A percentile compares a stretch with the other conserved stretches of the same genome.
Evolutionary conservation across 2,888 invertebrate species (phyloP).

Genomic region (Lissonota sp.): DNA sequence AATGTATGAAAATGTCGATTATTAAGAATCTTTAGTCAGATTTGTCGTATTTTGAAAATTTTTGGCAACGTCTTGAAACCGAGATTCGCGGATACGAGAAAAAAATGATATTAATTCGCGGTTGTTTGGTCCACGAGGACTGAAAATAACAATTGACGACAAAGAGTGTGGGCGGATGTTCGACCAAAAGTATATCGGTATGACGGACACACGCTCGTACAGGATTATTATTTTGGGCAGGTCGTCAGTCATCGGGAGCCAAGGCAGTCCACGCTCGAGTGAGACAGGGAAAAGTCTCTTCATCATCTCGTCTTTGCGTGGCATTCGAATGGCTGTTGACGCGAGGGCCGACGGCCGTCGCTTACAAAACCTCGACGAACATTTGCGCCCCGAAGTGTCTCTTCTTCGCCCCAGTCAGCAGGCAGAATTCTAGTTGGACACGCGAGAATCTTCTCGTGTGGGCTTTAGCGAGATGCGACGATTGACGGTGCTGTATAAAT

Average conservation of each 20-base stretch:
- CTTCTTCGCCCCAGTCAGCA: constrained; percentile 17
- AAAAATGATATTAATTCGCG: constrained; percentile 12
- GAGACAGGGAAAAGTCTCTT: constrained; percentile 40
- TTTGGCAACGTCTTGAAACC: background rate
- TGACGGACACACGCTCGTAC: constrained; percentile 59
- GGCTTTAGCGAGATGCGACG: constrained; percentile 46
- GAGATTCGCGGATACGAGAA: constrained; percentile 34
- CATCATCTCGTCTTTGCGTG: constrained; percentile 28
- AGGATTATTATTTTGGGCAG: constrained; percentile 74
- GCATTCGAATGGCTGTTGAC: background rate
- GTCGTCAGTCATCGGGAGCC: constrained; percentile 75
- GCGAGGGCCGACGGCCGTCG: constrained; percentile 78
- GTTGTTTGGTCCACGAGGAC: constrained; percentile 58
- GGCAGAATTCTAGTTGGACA: background rate
- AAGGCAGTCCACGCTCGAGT: constrained; percentile 54
- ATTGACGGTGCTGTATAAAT: constrained; percentile 46
- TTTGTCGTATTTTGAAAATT: background rate
- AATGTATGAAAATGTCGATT: background rate
- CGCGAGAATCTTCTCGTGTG: constrained; percentile 47
- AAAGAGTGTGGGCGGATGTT: constrained; percentile 61
- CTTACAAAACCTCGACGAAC: constrained; percentile 68
- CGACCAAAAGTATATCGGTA: constrained; percentile 49
- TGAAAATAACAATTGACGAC: constrained; percentile 70
- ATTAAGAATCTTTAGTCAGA: background rate
- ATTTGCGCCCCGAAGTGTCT: constrained; percentile 43